phyloP scores from a whole-genome alignment of 1,140 invertebrate species.

The Drosophila biarmipes region DNA sequence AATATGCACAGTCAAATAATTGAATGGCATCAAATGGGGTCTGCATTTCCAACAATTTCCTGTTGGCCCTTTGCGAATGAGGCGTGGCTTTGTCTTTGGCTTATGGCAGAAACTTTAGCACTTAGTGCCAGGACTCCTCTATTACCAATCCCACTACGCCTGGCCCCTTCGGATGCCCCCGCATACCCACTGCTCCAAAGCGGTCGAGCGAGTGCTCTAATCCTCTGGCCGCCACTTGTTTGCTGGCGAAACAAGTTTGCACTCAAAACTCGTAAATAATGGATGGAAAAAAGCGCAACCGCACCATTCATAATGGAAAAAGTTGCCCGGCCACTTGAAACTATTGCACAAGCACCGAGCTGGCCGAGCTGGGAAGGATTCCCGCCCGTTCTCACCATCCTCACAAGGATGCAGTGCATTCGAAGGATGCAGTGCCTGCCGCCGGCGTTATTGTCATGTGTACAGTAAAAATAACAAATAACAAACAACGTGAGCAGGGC shows the following conservation, averaged over 20 bases:
- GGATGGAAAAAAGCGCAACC: conserved; percentile 80
- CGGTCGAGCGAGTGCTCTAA: conserved; percentile 72
- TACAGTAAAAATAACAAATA: conserved; percentile 82
- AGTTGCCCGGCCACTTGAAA: conserved; percentile 75
- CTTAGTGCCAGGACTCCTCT: conserved; percentile 53
- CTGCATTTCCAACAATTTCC: conserved; percentile 8
- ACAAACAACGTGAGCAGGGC: conserved; percentile 54
- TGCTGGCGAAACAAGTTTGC: conserved; percentile 77
- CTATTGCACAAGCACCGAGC: conserved; percentile 70
- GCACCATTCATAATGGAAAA: conserved; percentile 83
- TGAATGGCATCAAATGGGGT: conserved; percentile 4
- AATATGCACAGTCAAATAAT: conserved; percentile 11
- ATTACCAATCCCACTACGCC: neutral
- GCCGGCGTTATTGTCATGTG: conserved; percentile 78
- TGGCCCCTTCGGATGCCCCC: too few species aligned
- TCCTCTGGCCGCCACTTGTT: conserved; percentile 78
- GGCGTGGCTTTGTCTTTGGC: conserved; percentile 67
- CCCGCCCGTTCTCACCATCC: conserved; percentile 2
- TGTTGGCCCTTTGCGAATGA: conserved; percentile 23
- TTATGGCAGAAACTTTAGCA: conserved; percentile 68
- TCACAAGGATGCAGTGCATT: conserved; percentile 21
- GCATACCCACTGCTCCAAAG: conserved; percentile 4
- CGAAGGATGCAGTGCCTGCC: conserved; percentile 36
- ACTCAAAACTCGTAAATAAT: conserved; percentile 83
- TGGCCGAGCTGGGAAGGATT: conserved; percentile 27